Conservation (phyloP, 2,113 vertebrate species). For the Tetrax tetrax region DNA sequence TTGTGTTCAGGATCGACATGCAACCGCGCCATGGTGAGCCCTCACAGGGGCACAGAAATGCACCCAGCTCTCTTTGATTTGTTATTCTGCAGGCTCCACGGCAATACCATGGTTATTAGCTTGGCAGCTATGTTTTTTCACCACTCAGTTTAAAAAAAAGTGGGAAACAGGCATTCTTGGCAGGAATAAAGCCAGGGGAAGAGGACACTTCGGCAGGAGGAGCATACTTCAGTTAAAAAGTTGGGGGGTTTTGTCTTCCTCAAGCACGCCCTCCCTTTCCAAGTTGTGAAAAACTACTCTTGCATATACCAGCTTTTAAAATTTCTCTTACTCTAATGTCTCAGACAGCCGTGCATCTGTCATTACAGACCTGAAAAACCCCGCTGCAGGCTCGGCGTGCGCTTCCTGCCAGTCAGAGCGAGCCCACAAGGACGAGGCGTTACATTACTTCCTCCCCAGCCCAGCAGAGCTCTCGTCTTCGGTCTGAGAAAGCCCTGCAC, state of each 20-base stretch:
- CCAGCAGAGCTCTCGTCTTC: background rate
- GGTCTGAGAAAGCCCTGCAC: background rate
- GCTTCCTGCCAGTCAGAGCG: conserved; percentile 2
- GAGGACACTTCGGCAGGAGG: background rate
- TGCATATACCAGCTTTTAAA: background rate
- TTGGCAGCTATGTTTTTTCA: background rate
- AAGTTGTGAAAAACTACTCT: background rate
- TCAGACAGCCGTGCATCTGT: background rate
- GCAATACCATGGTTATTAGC: background rate
- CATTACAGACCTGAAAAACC: background rate
- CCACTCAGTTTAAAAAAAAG: background rate
- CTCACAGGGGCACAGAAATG: background rate
- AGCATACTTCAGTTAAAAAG: background rate
- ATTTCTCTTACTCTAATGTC: background rate
- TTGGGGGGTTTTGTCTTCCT: background rate
- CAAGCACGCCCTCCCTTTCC: background rate
- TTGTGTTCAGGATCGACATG: fast-evolving
- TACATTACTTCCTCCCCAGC: background rate
- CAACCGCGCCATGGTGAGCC: fast-evolving
- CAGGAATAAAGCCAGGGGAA: background rate
- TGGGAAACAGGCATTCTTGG: background rate
- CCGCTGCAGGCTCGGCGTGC: background rate
- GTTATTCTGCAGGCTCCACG: background rate
- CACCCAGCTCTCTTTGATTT: background rate
- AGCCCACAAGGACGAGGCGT: conserved; percentile 21